Evolutionary conservation across 2,888 invertebrate genomes (phyloP), one percentile per base, ranked within the genome.

Genomic region (Acrobeloides nanus): DNA sequence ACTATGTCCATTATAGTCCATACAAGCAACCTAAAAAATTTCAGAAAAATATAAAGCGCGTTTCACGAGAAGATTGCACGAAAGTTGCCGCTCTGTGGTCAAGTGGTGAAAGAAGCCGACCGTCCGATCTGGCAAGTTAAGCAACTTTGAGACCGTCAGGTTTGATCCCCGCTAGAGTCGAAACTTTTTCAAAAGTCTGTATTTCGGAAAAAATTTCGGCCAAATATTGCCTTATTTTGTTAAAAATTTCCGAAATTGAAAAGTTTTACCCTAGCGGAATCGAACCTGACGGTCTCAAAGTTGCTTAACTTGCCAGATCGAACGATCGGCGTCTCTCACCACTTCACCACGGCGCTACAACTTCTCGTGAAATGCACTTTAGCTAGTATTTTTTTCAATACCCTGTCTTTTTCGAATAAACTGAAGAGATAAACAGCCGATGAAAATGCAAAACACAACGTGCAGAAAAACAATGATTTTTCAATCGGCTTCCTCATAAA

Each of bases 351-450:
- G 12, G 20, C 4, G 20, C 34, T 38, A 15, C 34, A 4, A 15
- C 4, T 43, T 10, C n/a, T n/a, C n/a, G n/a, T n/a, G n/a, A n/a
- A n/a, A n/a, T n/a, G n/a, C n/a, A n/a, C n/a, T n/a, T n/a, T n/a
- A n/a, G n/a, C n/a, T n/a, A n/a, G n/a, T n/a, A n/a, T n/a, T n/a
- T n/a, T n/a, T n/a, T n/a, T 17, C 2, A 32, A 20, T 29, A 67
- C 67, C 53, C 59, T 57, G 46, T 68, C 61, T 34, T 59, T 53
- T 29, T 62, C 62, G 18, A 59, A 85, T 3, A 84, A 46, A 24
- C 63, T 62, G 38, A 66, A 47, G 23, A 68, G 48, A 43, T 65
- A 68, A 32, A 67, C 51, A 81, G 50, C 85, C 82, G 38, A 89
- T 81, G 31, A 89, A 82, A 32, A 85, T 23, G 62, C 59, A 33